Evolutionary conservation across 2,888 invertebrate genomes (phyloP), one percentile per base, ranked within the genome.

Genomic region (Polyommatus icarus): DNA sequence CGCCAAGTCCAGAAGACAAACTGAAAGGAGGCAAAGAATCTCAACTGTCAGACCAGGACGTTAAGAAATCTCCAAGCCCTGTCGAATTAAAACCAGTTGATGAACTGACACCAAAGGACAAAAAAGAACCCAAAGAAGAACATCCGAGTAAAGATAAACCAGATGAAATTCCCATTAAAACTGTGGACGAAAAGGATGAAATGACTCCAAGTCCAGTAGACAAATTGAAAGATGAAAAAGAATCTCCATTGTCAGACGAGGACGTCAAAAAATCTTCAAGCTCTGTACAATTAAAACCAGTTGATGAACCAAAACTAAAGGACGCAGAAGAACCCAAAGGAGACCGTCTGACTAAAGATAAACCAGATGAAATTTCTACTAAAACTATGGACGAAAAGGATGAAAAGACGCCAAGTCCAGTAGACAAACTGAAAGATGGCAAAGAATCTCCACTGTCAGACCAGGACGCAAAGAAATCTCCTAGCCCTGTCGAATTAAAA

Each of bases 1-100:
- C 57, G 10, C 78, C 78, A 7, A 82, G 79, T 36, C 77, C 79
- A 0, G 46, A 78, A 0, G 15, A 50, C 15, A 50, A 15, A 50
- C 50, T 15, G 50, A 50, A 57, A 7, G 73, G 73, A 1, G 4
- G 18, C 0, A 12, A 40, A 18, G 32, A 40, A 50, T 50, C 50
- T 50, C 15, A 0, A 50, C 4, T 50, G 15, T 50, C 15, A 50
- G 50, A 50, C 15, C 50, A 50, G 15, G 50, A 50, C 15, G 1
- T 50, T 15, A 10, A 15, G 4, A 50, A 10, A 4, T 50, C 50
- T 50, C 15, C 50, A 50, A 50, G 50, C 50, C 12, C 50, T 50
- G 15, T 50, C 1, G 50, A 50, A 50, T 50, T 0, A 18, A 77
- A 73, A n/a, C 50, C 18, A 0, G 10, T 76, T 6, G 12, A 12